Conservation (phyloP, 2,797 vertebrate genomes). For the Sebastes paucispinis region DNA sequence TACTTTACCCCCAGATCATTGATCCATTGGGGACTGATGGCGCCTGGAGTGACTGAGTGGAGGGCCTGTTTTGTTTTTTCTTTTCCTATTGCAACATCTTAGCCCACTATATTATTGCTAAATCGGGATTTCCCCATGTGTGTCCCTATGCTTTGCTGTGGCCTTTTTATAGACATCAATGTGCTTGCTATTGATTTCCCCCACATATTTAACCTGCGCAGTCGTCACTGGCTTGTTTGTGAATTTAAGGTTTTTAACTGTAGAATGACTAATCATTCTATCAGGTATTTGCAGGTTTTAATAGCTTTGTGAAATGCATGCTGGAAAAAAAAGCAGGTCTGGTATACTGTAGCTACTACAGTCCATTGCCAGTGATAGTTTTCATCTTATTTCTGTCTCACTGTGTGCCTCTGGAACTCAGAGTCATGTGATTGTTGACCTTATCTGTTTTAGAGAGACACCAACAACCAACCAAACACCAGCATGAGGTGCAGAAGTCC, state of each 20-base stretch:
- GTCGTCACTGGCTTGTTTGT: background rate
- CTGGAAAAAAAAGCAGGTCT: background rate
- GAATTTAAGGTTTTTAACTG: background rate
- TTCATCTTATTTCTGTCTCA: background rate
- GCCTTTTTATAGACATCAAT: conserved; percentile 24
- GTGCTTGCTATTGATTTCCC: conserved; percentile 26
- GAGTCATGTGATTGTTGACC: background rate
- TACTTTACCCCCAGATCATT: conserved; percentile 51
- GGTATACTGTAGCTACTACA: background rate
- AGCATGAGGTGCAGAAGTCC: background rate
- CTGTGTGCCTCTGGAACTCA: background rate
- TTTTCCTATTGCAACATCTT: background rate
- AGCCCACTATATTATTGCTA: conserved; percentile 5
- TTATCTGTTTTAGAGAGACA: background rate
- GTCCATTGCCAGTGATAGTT: background rate
- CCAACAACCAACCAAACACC: background rate
- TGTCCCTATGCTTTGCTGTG: conserved; percentile 29
- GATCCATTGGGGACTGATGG: conserved; percentile 59
- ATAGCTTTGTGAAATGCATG: background rate
- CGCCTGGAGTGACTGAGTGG: conserved; percentile 46
- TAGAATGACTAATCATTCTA: background rate
- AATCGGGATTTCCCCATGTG: conserved; percentile 29
- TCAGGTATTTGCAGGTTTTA: background rate
- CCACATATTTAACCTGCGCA: background rate
- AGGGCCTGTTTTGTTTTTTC: conserved; percentile 30